A percentile compares a stretch with the other conserved stretches of the same genome.
Evolutionary conservation across 2,797 vertebrate species (phyloP).

Genomic region (Podarcis siculus): DNA sequence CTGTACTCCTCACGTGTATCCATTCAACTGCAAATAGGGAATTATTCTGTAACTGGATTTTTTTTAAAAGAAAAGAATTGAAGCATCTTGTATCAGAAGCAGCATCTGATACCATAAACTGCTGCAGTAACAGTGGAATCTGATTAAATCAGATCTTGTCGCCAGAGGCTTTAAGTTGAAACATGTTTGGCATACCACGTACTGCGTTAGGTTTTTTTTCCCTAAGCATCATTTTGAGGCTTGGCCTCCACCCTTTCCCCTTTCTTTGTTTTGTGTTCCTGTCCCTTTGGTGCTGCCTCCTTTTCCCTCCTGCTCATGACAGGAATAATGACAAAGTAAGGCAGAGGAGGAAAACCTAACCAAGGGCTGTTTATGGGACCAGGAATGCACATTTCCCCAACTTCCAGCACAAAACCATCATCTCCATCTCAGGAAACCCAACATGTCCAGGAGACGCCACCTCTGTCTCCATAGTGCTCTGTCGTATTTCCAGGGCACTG

Average conservation of each 20-base stretch:
- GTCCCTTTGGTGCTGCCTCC: not conserved
- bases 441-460: too few species aligned
- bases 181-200: not conserved
- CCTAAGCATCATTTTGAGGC: not conserved
- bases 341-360: not conserved
- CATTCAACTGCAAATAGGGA: not conserved
- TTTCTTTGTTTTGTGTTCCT: not conserved
- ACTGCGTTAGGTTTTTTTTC: not conserved
- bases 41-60: constrained; percentile 17
- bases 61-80: too few species aligned
- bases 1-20: not conserved
- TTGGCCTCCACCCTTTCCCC: not conserved
- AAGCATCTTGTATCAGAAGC: not conserved
- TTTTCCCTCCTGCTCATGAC: not conserved
- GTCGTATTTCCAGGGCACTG: not conserved
- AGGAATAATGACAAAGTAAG: not conserved
- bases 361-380: not conserved
- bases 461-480: not conserved
- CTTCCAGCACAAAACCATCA: not conserved
- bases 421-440: not conserved
- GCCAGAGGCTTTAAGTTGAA: not conserved
- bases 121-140: not conserved
- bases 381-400: not conserved
- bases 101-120: not conserved
- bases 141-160: not conserved